phyloP scores from a whole-genome alignment of 2,113 vertebrate species.

The Opisthocomus hoazin region DNA sequence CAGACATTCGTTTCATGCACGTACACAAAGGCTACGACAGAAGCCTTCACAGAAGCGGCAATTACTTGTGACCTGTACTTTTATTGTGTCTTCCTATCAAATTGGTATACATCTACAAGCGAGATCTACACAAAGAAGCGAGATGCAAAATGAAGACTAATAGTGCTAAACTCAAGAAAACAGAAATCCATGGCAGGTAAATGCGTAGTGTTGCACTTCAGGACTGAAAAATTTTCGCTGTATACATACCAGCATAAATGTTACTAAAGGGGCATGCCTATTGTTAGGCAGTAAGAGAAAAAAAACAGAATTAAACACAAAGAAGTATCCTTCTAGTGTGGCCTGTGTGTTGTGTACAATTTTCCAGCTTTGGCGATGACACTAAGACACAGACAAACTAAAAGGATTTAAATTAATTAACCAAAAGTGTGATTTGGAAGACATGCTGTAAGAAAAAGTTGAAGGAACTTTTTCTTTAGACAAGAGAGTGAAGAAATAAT shows the following conservation, averaged over 20 bases:
- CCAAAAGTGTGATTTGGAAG: neutral
- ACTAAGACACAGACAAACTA: neutral
- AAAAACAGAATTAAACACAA: neutral
- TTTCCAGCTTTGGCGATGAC: neutral
- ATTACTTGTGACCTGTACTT: neutral
- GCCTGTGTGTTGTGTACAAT: neutral
- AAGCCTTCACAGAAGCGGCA: neutral
- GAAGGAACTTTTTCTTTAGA: neutral
- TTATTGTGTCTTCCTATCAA: neutral
- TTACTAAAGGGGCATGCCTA: neutral
- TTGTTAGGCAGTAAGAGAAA: neutral
- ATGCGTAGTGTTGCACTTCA: neutral
- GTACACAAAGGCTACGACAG: neutral
- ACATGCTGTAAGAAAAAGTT: neutral
- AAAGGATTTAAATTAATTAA: neutral
- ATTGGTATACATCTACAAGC: neutral
- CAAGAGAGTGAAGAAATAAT: neutral
- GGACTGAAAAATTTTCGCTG: neutral
- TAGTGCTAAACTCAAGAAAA: neutral
- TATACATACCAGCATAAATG: neutral
- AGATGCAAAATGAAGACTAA: neutral
- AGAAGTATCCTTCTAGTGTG: neutral
- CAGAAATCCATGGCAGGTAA: neutral
- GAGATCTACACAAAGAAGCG: neutral
- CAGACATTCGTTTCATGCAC: neutral